Percentiles rank a stretch among this genome's conserved stretches.
Conservation (phyloP, 2,113 vertebrate species). For the Myanophis thanlyinensis region DNA sequence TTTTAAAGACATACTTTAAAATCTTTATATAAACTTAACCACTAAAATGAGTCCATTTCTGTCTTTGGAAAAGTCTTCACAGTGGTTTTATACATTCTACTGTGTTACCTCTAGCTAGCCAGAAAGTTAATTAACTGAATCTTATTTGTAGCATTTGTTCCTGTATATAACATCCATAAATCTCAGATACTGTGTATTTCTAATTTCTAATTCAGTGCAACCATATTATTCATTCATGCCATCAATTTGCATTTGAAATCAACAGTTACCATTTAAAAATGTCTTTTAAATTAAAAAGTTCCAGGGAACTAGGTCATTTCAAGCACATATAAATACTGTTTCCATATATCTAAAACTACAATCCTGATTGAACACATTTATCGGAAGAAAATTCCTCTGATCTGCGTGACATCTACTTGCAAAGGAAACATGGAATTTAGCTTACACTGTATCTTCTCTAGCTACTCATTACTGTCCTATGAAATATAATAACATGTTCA, state of each 20-base stretch:
- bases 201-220: constrained; percentile 2
- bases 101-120: not conserved
- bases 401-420: not conserved
- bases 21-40: not conserved
- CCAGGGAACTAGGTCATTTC: not conserved
- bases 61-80: not conserved
- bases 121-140: not conserved
- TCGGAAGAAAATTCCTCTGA: not conserved
- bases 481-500: not conserved
- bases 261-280: not conserved
- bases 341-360: not conserved
- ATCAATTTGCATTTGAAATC: not conserved
- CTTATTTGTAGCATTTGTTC: not conserved
- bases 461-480: not conserved
- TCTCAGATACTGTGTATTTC: not conserved
- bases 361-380: not conserved
- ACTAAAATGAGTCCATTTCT: not conserved
- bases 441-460: not conserved
- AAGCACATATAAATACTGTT: not conserved
- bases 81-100: rapidly evolving
- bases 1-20: not conserved
- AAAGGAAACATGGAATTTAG: not conserved
- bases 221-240: not conserved
- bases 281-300: not conserved
- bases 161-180: not conserved